phyloP scores from a whole-genome alignment of 2,113 vertebrate genomes.

The Merops nubicus region DNA sequence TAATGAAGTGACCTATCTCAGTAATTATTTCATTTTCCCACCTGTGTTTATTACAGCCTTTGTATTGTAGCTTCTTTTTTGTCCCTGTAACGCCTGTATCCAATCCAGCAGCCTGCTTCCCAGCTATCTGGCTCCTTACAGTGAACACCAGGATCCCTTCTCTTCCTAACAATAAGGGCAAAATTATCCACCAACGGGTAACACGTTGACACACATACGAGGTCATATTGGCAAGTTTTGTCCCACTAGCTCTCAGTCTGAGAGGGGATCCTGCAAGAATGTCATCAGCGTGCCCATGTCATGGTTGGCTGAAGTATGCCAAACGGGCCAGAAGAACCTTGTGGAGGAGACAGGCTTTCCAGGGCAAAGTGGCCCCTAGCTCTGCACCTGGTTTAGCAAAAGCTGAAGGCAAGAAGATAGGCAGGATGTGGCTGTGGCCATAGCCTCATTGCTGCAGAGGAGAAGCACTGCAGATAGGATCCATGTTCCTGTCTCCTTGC shows the following conservation, averaged over 20 bases:
- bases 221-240: neutral
- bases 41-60: neutral
- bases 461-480: neutral
- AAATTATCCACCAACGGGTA: neutral
- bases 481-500: neutral
- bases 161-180: neutral
- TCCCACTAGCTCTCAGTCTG: neutral
- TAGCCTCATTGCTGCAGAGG: accelerated
- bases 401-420: neutral
- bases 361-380: neutral
- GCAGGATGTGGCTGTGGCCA: accelerated
- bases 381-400: neutral
- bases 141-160: neutral
- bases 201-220: neutral
- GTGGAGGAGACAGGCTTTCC: neutral
- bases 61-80: neutral
- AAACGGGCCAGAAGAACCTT: neutral
- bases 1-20: neutral
- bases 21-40: neutral
- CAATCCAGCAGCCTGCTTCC: neutral
- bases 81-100: neutral
- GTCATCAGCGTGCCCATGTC: neutral
- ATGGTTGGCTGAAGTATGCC: neutral
- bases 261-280: neutral
- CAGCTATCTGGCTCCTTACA: neutral